These are phyloP conservation scores for Limosa lapponica DNA, from an alignment of 2,797 vertebrate genomes.

Conservation along the genomic window DNA sequence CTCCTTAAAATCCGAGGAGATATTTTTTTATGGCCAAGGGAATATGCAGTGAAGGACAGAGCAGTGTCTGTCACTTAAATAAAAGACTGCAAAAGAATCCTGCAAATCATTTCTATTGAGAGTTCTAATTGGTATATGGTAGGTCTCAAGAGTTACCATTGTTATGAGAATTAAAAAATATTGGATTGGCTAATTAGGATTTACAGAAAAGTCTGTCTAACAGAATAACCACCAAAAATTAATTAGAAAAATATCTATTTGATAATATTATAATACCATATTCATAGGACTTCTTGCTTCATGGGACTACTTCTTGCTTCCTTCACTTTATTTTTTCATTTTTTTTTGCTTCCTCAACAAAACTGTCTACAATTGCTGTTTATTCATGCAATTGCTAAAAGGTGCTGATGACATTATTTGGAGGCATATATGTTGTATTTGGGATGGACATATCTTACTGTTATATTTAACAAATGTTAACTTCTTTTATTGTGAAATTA, in stretches of 20 bases:
- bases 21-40: neutral
- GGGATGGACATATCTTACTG: neutral
- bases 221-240: neutral
- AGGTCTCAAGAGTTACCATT: neutral
- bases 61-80: neutral
- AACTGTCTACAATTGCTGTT: neutral
- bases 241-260: neutral
- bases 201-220: neutral
- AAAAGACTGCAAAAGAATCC: neutral
- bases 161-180: neutral
- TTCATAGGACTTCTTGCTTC: neutral
- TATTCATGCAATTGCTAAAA: neutral
- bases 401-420: neutral
- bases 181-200: neutral
- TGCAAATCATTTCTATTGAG: neutral
- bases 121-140: neutral
- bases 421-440: neutral
- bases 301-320: neutral
- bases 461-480: neutral
- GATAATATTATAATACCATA: neutral
- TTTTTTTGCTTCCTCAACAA: neutral
- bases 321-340: neutral
- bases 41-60: neutral
- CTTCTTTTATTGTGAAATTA: neutral
- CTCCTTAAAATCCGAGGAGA: slow-evolving; percentile 12